Base-by-base conservation (phyloP, 1,140 invertebrate genomes). In the Tribolium castaneum region DNA sequence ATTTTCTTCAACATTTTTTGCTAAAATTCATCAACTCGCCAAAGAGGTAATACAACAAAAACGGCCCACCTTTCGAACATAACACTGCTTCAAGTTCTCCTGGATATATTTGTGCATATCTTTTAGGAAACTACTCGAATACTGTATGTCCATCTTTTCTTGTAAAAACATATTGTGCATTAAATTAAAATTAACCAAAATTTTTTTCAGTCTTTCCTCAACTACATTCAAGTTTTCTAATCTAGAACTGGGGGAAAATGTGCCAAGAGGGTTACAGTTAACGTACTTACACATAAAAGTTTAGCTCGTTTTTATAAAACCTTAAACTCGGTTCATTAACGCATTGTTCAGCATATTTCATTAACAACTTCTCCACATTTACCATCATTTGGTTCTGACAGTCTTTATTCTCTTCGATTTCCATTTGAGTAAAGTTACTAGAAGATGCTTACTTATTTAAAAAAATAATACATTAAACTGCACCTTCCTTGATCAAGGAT, bases 51-150 rank as follows among this genome's bases (percentile, higher is more conserved):
- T 75, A 22, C 10, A 1, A 30, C 9, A 75, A n/a, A 54, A 45
- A n/a, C 13, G 50, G 75, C 78, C 80, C 74, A 82, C 81, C n/a
- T 25, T 81, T 77, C 81, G 80, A 6, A 9, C 9, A n/a, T 75
- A n/a, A 50, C 75, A 81, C 9, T 45, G 75, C 12, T 76, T n/a
- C 12, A 82, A 45, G 62, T 81, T 78, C 14, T 75, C 35, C 13
- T 34, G 66, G 7, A 80, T 77, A 72, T 82, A 81, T 6, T 75
- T 39, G 6, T 45, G n/a, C 1, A 79, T 51, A 76, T 77, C 75
- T 66, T 35, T 70, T 51, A 78, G 78, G 12, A 80, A 80, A 19
- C 75, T 54, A 6, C 78, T 75, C 13, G 56, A 49, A 71, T 62
- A 13, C 7, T 77, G 62, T 25, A 81, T 70, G 35, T 78, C 74